Conservation (phyloP, 1,140 invertebrate genomes). For the Drosophila melanogaster region Release_6_plus_ISO1_MT NT_037436.4:6364501-6365000, state of each 20-base stretch:
- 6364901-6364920: neutral
- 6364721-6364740: constrained; percentile 71
- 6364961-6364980: neutral
- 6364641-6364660: constrained; percentile 80
- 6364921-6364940: neutral
- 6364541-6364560: constrained; percentile 60
- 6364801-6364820: neutral
- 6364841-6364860: constrained; percentile 14
- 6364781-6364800: neutral
- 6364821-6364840: neutral
- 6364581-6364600: constrained; percentile 74
- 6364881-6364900: neutral
- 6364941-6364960: neutral
- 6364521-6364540: constrained; percentile 81
- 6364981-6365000: neutral
- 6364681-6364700: constrained; percentile 20
- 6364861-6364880: constrained; percentile 10
- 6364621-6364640: constrained; percentile 57
- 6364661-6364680: constrained; percentile 78
- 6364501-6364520: constrained; percentile 45
- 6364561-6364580: constrained; percentile 60
- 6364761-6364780: constrained; percentile 76
- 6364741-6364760: constrained; percentile 70
- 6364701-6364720: constrained; percentile 63
- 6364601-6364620: constrained; percentile 14